Base-by-base conservation (phyloP, 2,888 invertebrate species). In the Anagyrus pseudococci region DNA sequence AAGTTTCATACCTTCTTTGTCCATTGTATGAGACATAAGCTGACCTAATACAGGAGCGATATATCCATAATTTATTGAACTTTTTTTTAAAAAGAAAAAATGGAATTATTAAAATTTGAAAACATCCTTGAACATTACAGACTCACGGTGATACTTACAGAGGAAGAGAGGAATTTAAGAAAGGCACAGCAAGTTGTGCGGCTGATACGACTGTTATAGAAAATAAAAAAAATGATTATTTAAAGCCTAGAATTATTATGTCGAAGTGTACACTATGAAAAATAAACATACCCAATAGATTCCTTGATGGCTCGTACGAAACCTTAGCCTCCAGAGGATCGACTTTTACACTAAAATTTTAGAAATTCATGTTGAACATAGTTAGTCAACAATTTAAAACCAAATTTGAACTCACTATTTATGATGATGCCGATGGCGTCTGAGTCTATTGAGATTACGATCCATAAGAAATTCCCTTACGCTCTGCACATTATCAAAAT, bases 401-500 rank as follows among this genome's bases (percentile, higher is more conserved):
- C 13, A 2, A 43, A 41, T 10, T 7, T 20, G 19, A 13, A 43
- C 61, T 56, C 20, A 56, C 61, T 26, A 46, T n/a, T 20, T 20
- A 20, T 17, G 25, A 10, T 19, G 25, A 33, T 44, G n/a, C 17
- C 46, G 19, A 7, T 4, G 13, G 20, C 8, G 15, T 26, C 55
- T 29, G 15, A 61, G 44, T 2, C 44, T 22, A 15, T 40, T 37
- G 4, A 62, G 15, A 26, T 22, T 13, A 1, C n/a, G 33, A 15
- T 46, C 37, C 10, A 17, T 17, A 1, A 15, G 40, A 6, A 40
- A 50, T 49, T 37, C 44, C 6, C 56, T 23, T 4, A 13, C 44
- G 10, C 26, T 52, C 15, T 23, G 57, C 20, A 49, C 52, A 26
- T 68, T 69, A 37, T 68, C 64, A 15, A 63, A 67, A 20, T 67